phyloP scores from a whole-genome alignment of 2,113 vertebrate genomes.

The Pica pica region DNA sequence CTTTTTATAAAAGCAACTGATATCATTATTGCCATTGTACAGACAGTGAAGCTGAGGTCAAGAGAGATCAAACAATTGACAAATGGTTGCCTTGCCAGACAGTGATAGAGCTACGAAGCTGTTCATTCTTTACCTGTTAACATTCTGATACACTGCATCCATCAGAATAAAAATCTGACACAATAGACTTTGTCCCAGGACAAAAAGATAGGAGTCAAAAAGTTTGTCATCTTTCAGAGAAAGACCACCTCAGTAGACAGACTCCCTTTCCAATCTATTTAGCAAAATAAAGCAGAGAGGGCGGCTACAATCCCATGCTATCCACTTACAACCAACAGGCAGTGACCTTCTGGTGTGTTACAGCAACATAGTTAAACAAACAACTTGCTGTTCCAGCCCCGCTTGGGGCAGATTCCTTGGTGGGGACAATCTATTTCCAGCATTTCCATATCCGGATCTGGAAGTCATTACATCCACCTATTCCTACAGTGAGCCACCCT shows the following conservation, averaged over 20 bases:
- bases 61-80: neutral
- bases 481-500: conserved; percentile 5
- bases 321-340: neutral
- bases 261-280: neutral
- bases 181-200: neutral
- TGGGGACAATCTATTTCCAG: conserved; percentile 35
- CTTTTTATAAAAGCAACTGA: neutral
- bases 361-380: conserved; percentile 21
- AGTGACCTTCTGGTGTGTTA: conserved; percentile 1
- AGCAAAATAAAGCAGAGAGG: neutral
- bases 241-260: neutral
- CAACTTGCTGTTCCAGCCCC: neutral
- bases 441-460: conserved; percentile 33
- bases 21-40: neutral
- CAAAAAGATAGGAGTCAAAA: neutral
- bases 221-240: neutral
- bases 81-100: neutral
- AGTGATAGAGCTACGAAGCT: neutral
- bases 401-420: conserved; percentile 18
- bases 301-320: neutral
- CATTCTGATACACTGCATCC: neutral
- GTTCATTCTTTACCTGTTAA: neutral
- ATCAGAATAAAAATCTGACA: neutral
- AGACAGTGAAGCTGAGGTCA: neutral
- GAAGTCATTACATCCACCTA: conserved; percentile 47